Evolutionary conservation across 2,888 invertebrate species (phyloP), one percentile per base, ranked within the genome.

Genomic region (Tridacna gigas): DNA sequence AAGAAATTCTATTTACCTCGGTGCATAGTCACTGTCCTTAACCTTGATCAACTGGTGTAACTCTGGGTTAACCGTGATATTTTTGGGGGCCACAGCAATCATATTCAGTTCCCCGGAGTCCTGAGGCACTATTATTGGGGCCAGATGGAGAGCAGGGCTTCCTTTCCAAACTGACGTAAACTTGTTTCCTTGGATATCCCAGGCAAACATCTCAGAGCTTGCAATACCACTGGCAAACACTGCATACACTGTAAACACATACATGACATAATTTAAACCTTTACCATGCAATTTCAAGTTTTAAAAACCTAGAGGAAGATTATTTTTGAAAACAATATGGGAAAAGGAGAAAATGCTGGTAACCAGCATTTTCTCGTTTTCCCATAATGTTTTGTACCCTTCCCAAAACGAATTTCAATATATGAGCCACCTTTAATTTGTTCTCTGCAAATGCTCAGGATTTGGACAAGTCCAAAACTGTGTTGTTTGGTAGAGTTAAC

Each of bases 11-110:
- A 37, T 25, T 11, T 84, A 93, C 93, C 93, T 93, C 78, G 93
- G 93, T 20, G 93, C 92, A 89, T 89, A 94, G 84, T 94, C 94
- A 87, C 93, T 93, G 67, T 90, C 86, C 28, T 88, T 88, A 18
- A 93, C 81, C 77, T 90, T 89, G 11, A 92, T 80, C 56, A 93
- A 77, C 86, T 92, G 92, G 82, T 89, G 90, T 20, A 92, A 22
- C 13, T 75, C 86, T 48, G 91, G 84, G 37, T 83, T 83, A 1
- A 86, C 79, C 20, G 86, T 87, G 37, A 88, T 79, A 37, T 85
- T 86, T 51, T 87, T 88, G 56, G 89, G 83, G 37, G 92, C 89
- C 25, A 89, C 81, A 37, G 91, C 90, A 66, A 93, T 66, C 15
- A 92, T 83, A 25, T 88, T 67, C 22, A 92, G 79, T 63, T 83